phyloP scores from a whole-genome alignment of 2,888 invertebrate genomes.

The Fragum whitleyi region DNA sequence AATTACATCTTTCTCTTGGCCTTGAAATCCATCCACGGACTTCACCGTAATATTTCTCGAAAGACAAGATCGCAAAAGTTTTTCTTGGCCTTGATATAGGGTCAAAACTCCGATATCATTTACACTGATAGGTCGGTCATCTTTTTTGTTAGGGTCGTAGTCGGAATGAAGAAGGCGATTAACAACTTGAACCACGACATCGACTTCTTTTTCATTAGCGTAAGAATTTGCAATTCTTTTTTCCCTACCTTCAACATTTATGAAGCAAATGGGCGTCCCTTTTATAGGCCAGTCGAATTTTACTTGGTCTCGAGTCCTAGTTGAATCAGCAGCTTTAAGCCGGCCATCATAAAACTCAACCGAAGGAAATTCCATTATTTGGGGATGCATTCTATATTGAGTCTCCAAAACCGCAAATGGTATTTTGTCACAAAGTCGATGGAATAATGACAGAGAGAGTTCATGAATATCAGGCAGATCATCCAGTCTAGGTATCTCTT shows the following conservation, averaged over 20 bases:
- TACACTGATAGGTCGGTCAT: slow-evolving; percentile 33
- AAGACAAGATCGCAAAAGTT: slow-evolving; percentile 26
- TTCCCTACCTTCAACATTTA: slow-evolving; percentile 43
- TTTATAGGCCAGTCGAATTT: slow-evolving; percentile 51
- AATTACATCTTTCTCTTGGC: slow-evolving; percentile 61
- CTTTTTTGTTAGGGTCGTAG: slow-evolving; percentile 26
- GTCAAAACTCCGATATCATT: slow-evolving; percentile 52
- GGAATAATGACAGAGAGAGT: slow-evolving; percentile 46
- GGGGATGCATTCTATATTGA: slow-evolving; percentile 60
- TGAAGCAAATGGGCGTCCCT: slow-evolving; percentile 46
- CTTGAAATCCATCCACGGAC: slow-evolving; percentile 62
- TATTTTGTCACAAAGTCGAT: slow-evolving; percentile 27
- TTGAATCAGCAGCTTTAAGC: slow-evolving; percentile 29
- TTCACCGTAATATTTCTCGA: slow-evolving; percentile 37
- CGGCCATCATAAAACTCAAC: slow-evolving; percentile 46
- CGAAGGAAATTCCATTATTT: slow-evolving; percentile 55
- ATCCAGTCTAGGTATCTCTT: not conserved
- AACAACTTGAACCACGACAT: slow-evolving; percentile 38
- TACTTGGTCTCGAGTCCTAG: slow-evolving; percentile 8
- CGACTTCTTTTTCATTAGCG: slow-evolving; percentile 40
- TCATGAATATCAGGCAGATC: slow-evolving; percentile 16
- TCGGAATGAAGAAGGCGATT: slow-evolving; percentile 36
- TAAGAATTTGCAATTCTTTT: slow-evolving; percentile 42
- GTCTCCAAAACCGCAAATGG: slow-evolving; percentile 28
- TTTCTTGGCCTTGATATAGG: slow-evolving; percentile 52